Conservation (phyloP, 2,888 invertebrate species). For the Netelia virgata region DNA sequence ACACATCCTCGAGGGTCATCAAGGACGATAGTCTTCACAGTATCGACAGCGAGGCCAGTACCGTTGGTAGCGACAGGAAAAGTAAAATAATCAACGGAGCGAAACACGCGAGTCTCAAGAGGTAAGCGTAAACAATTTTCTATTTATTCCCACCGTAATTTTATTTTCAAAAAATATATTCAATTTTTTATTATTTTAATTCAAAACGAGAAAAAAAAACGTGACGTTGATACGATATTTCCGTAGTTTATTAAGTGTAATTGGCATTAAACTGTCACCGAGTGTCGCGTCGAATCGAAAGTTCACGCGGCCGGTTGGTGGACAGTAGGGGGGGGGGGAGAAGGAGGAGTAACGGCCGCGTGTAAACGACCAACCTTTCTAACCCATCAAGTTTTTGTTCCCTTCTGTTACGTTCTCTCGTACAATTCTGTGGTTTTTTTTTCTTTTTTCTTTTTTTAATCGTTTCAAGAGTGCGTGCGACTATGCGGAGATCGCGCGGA, state of each 20-base stretch:
- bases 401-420: neutral
- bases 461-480: conserved; percentile 43
- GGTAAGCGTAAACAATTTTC: conserved; percentile 86
- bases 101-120: conserved; percentile 90
- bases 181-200: too few relatives aligned
- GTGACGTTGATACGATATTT: neutral
- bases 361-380: conserved; percentile 46
- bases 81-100: conserved; percentile 90
- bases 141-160: too few relatives aligned
- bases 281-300: conserved; percentile 49
- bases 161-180: too few relatives aligned
- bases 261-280: conserved; percentile 42
- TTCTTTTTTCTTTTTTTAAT: neutral
- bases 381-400: conserved; percentile 12
- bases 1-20: conserved; percentile 79
- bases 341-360: conserved; percentile 13
- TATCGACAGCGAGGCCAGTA: conserved; percentile 89
- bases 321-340: neutral
- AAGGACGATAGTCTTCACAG: conserved; percentile 91
- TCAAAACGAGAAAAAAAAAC: too few relatives aligned
- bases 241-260: conserved; percentile 27
- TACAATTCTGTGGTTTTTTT: neutral
- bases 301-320: neutral
- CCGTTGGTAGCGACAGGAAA: conserved; percentile 88
- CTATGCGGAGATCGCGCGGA: conserved; percentile 58